A percentile compares a stretch with the other conserved stretches of the same genome.
Evolutionary conservation across 2,797 vertebrate species (phyloP).

Genomic region (Cheirogaleus major): DNA sequence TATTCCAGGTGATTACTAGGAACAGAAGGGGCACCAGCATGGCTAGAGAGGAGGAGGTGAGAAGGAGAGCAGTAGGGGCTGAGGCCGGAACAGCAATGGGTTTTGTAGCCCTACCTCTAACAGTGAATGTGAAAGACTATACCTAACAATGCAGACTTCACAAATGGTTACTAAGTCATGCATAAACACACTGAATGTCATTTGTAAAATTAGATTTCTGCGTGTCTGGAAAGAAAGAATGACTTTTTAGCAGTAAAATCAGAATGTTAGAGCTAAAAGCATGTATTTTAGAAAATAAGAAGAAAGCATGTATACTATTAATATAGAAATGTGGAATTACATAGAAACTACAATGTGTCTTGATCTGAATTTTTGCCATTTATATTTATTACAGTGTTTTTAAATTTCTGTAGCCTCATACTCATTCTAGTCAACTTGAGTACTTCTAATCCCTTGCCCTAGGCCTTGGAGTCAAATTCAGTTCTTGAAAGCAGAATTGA

Average conservation of each 20-base stretch:
- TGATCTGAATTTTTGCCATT: not conserved
- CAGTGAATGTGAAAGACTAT: not conserved
- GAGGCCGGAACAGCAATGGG: not conserved
- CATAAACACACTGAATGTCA: not conserved
- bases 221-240: not conserved
- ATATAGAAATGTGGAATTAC: not conserved
- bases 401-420: not conserved
- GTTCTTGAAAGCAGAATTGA: not conserved
- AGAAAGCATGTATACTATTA: not conserved
- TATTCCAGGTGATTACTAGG: not conserved
- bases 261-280: not conserved
- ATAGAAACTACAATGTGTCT: not conserved
- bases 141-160: not conserved
- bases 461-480: not conserved
- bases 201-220: not conserved
- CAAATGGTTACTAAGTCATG: not conserved
- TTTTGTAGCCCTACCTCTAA: not conserved
- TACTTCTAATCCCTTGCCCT: not conserved
- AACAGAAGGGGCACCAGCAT: not conserved
- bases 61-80: not conserved
- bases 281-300: not conserved
- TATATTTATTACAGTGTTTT: not conserved
- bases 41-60: not conserved
- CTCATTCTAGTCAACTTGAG: not conserved
- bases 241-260: not conserved